phyloP scores from a whole-genome alignment of 64 coral and sea anemone species.

The Trachythela sp. region DNA sequence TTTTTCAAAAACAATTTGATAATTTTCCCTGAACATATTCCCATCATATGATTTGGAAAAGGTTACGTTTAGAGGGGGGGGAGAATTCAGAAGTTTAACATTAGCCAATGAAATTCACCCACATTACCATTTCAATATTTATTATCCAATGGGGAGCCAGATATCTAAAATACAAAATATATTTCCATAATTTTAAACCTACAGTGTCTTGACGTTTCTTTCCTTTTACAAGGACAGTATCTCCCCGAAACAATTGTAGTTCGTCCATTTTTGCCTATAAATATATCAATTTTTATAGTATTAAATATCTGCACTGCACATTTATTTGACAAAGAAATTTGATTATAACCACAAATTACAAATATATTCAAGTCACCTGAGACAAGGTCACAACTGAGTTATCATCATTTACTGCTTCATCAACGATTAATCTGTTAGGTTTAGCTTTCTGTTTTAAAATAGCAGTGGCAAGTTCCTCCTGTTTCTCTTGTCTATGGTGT shows the following conservation, averaged over 20 bases:
- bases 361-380: slow-evolving; percentile 48
- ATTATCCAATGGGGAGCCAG: too few relatives aligned
- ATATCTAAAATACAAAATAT: too few relatives aligned
- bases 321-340: too few relatives aligned
- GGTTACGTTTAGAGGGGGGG: too few relatives aligned
- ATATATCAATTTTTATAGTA: neutral
- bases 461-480: slow-evolving; percentile 92
- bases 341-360: neutral
- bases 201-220: slow-evolving; percentile 99
- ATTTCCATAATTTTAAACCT: slow-evolving; percentile 2
- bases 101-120: too few relatives aligned
- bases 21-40: too few relatives aligned
- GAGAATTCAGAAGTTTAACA: too few relatives aligned
- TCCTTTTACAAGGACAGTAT: slow-evolving; percentile 96
- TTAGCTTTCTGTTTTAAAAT: slow-evolving; percentile 93
- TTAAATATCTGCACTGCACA: slow-evolving; percentile 25
- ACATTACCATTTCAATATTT: too few relatives aligned
- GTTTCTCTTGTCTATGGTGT: slow-evolving; percentile 1
- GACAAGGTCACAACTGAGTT: slow-evolving; percentile 97
- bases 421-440: slow-evolving; percentile 91
- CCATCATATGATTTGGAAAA: too few relatives aligned
- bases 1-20: too few relatives aligned
- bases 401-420: slow-evolving; percentile 96
- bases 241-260: slow-evolving; percentile 87
- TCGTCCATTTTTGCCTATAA: slow-evolving; percentile 95